Percentiles rank a stretch among this genome's conserved stretches.
Evolutionary conservation across 2,113 vertebrate species (phyloP).

Genomic region (Mixornis gularis): DNA sequence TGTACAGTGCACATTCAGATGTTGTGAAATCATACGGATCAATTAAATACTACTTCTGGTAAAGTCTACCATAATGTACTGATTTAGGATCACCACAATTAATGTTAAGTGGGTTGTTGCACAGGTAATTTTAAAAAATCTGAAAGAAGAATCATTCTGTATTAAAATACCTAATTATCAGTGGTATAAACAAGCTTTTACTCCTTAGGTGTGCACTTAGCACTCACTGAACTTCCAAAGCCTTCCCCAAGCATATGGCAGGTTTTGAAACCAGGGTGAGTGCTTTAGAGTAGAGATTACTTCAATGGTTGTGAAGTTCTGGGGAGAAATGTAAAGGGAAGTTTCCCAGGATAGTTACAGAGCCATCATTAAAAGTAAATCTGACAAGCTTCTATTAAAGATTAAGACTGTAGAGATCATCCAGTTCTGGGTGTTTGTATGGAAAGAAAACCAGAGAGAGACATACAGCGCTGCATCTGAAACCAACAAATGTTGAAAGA

Average conservation of each 20-base stretch:
- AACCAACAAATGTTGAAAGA: conserved; percentile 2
- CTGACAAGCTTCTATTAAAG: conserved; percentile 17
- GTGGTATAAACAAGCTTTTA: neutral
- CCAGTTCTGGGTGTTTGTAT: neutral
- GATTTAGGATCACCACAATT: neutral
- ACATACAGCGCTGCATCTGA: neutral
- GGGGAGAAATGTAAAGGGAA: neutral
- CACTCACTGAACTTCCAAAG: neutral
- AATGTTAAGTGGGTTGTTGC: neutral
- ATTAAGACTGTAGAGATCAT: conserved; percentile 16
- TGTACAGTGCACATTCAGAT: neutral
- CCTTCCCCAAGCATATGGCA: neutral
- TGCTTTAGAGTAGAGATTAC: neutral
- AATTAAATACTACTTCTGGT: neutral
- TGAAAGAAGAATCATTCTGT: neutral
- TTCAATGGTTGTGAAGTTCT: neutral
- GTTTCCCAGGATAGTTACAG: conserved; percentile 1
- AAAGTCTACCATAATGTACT: neutral
- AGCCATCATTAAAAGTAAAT: conserved; percentile 23
- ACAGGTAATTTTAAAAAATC: neutral
- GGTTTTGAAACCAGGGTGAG: neutral
- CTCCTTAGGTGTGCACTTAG: neutral
- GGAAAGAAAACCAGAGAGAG: conserved; percentile 4
- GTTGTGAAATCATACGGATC: neutral
- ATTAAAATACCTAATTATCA: neutral